Conservation (phyloP, 2,797 vertebrate genomes). For the Gymnothorax javanicus region DNA sequence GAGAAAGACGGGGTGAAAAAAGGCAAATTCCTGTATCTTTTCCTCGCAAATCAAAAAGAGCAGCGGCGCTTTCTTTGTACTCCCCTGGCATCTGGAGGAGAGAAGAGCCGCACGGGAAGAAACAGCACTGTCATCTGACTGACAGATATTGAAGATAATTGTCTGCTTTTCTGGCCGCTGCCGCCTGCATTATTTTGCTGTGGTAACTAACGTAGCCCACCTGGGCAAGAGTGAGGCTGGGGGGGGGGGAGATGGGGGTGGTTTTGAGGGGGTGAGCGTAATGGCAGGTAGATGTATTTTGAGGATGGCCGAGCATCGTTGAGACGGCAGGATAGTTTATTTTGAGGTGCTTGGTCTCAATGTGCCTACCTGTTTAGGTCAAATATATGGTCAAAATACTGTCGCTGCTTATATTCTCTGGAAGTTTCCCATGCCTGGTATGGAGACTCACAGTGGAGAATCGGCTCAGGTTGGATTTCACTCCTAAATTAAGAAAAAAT, state of each 20-base stretch:
- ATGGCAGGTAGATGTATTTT: background rate
- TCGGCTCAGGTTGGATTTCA: background rate
- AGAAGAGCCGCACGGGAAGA: slow-evolving; percentile 11
- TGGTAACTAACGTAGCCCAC: slow-evolving; percentile 70
- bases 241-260: background rate
- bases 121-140: slow-evolving; percentile 74
- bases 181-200: slow-evolving; percentile 73
- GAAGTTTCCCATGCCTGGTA: background rate
- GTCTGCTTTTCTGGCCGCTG: slow-evolving; percentile 75
- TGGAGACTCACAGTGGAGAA: background rate
- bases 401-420: background rate
- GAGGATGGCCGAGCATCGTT: background rate
- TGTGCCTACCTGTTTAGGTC: background rate
- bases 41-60: slow-evolving; percentile 69
- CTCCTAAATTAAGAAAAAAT: background rate
- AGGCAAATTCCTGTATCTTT: slow-evolving; percentile 56
- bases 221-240: slow-evolving; percentile 61
- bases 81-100: slow-evolving; percentile 59
- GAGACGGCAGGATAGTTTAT: slow-evolving; percentile 16
- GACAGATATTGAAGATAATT: slow-evolving; percentile 85
- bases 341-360: background rate
- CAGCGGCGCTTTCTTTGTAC: slow-evolving; percentile 67
- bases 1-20: slow-evolving; percentile 54
- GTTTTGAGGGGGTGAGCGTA: background rate
- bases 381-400: background rate